Conservation (phyloP, 2,113 vertebrate species). For the Hiodon tergisus region DNA sequence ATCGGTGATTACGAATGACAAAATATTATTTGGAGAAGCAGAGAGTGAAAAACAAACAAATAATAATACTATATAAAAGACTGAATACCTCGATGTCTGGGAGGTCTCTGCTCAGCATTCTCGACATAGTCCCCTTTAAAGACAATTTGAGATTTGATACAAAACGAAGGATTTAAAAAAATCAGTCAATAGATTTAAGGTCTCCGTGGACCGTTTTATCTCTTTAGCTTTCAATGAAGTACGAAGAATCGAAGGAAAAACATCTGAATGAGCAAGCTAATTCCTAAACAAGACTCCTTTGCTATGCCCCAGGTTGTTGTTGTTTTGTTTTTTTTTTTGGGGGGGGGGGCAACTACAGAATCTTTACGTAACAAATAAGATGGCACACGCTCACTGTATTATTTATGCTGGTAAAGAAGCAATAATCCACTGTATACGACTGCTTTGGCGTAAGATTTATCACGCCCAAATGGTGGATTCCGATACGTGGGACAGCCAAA, state of each 20-base stretch:
- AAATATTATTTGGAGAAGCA: not conserved
- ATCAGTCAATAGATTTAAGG: not conserved
- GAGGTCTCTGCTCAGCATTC: conserved; percentile 62
- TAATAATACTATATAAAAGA: conserved; percentile 21
- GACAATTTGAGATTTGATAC: conserved; percentile 10
- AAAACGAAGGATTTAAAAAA: conserved; percentile 4
- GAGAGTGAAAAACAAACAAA: not conserved
- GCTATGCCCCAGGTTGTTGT: not conserved
- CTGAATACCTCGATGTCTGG: conserved; percentile 66
- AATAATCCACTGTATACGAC: not conserved
- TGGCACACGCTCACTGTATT: not conserved
- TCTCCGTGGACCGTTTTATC: conserved; percentile 1
- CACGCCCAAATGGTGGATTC: not conserved
- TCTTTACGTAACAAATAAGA: not conserved
- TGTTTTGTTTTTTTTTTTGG: not conserved
- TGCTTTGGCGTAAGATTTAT: not conserved
- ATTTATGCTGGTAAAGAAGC: not conserved
- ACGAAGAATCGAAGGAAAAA: not conserved
- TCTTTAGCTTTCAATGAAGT: conserved; percentile 14
- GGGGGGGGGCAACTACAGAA: not conserved
- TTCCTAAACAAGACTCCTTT: conserved; percentile 4
- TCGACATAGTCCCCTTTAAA: conserved; percentile 48
- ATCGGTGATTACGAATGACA: not conserved
- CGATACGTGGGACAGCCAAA: not conserved
- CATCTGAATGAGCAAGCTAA: conserved; percentile 14